Percentiles rank a stretch among this genome's conserved stretches.
Evolutionary conservation across 2,113 vertebrate species (phyloP).

Genomic region (Leiothrix lutea): DNA sequence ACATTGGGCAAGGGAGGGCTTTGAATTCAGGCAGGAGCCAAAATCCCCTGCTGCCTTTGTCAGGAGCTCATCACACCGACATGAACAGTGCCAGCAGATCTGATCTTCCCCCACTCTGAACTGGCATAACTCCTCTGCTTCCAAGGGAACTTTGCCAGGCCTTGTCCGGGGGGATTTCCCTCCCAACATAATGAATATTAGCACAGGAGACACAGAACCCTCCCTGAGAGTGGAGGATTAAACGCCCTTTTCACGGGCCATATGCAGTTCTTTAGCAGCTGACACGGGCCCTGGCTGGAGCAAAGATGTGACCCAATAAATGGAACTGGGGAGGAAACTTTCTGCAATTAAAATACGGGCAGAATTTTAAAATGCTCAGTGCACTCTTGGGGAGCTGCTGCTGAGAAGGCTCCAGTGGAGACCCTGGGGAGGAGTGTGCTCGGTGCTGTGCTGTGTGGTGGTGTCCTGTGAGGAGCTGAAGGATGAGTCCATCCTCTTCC

Average conservation of each 20-base stretch:
- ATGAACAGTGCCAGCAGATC: neutral
- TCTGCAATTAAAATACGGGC: neutral
- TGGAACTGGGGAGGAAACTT: neutral
- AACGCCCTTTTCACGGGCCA: neutral
- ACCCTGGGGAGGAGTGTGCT: neutral
- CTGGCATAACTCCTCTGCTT: neutral
- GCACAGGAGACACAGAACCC: neutral
- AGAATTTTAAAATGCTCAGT: neutral
- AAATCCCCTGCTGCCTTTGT: neutral
- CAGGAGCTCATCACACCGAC: neutral
- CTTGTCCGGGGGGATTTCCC: constrained; percentile 6
- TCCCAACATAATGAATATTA: constrained; percentile 18
- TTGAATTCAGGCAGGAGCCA: neutral
- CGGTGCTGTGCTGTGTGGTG: neutral
- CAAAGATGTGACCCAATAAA: neutral
- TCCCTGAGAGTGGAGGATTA: neutral
- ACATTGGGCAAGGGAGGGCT: neutral
- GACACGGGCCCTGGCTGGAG: neutral
- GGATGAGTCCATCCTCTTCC: neutral
- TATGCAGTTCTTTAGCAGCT: neutral
- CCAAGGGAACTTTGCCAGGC: constrained; percentile 4
- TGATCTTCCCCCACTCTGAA: neutral
- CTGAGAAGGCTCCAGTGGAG: neutral
- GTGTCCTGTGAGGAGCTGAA: neutral
- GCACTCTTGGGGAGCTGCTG: neutral